Evolutionary conservation across 2,797 vertebrate genomes (phyloP).

Genomic region (Sebastes oblongus): DNA sequence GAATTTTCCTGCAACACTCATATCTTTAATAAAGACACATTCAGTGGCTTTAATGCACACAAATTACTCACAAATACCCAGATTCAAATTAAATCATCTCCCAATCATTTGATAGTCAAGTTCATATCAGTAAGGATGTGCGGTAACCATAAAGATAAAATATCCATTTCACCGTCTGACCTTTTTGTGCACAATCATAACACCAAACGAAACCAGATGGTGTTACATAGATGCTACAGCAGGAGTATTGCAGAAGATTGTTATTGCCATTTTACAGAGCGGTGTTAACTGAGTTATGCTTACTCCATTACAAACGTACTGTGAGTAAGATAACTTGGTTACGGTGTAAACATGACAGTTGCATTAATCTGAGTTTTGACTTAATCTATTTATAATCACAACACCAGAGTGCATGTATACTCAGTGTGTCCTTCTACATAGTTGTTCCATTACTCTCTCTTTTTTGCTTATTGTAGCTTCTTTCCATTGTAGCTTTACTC

Average conservation of each 20-base stretch:
- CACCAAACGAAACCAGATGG: neutral
- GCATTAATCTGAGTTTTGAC: conserved; percentile 3
- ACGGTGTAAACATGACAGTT: conserved; percentile 8
- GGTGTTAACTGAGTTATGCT: neutral
- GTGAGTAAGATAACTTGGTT: neutral
- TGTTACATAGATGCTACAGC: neutral
- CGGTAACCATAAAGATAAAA: neutral
- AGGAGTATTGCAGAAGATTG: neutral
- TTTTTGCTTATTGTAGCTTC: neutral
- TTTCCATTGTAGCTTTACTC: neutral
- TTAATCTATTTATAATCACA: conserved; percentile 3
- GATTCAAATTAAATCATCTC: neutral
- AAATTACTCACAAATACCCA: neutral
- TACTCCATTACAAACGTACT: neutral
- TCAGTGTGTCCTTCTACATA: neutral
- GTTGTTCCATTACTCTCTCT: neutral
- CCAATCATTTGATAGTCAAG: neutral
- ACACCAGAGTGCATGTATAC: neutral
- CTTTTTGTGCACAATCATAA: neutral
- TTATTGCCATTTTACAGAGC: neutral
- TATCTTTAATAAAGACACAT: neutral
- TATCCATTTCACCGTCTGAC: neutral
- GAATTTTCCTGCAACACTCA: neutral
- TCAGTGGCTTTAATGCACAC: neutral
- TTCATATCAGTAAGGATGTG: neutral